Base-by-base conservation (phyloP, 1,140 invertebrate species). In the Sesamia nonagrioides region DNA sequence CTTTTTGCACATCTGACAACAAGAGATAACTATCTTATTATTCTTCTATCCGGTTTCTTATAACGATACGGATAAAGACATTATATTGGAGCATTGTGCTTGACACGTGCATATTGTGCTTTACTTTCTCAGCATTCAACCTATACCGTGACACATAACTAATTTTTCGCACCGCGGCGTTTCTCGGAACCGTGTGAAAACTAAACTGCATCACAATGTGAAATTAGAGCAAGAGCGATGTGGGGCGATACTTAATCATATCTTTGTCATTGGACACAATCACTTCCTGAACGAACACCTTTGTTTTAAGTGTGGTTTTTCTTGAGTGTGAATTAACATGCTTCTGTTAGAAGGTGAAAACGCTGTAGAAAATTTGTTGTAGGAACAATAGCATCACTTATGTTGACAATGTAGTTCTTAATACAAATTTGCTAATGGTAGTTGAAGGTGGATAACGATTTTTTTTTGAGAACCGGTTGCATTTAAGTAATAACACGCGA, bases 221-320 rank as follows among this genome's bases (percentile, higher is more conserved):
- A 79, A 87, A 86, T 87, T 84, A 76, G 87, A 82, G 83, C 83
- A 75, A 79, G 72, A 73, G 58, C 71, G 72, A 79, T 79, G 40
- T 78, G 60, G 71, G 7, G 61, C 35, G 42, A 58, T 37, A 54
- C 35, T 79, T 68, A 63, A 79, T 79, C 60, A 74, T 50, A 66
- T 21, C 56, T 79, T 68, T 75, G 73, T 63, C 40, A 61, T 78
- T 54, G 69, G 45, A 61, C 35, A 71, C 54, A 63, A 72, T 33
- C 17, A 42, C 42, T 72, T 72, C 73, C 58, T 75, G 56, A 61
- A 75, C 63, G 63, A 61, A 35, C 56, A 75, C 73, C 73, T 75
- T 27, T 45, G 35, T 35, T 61, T 75, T 63, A 37, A 48, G 33
- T 8, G 54, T 63, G 15, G 17, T 61, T 73, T 78, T 69, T 69